Percentiles rank a stretch among this genome's conserved stretches.
phyloP scores from a whole-genome alignment of 1,140 invertebrate genomes.

The Listronotus bonariensis region DNA sequence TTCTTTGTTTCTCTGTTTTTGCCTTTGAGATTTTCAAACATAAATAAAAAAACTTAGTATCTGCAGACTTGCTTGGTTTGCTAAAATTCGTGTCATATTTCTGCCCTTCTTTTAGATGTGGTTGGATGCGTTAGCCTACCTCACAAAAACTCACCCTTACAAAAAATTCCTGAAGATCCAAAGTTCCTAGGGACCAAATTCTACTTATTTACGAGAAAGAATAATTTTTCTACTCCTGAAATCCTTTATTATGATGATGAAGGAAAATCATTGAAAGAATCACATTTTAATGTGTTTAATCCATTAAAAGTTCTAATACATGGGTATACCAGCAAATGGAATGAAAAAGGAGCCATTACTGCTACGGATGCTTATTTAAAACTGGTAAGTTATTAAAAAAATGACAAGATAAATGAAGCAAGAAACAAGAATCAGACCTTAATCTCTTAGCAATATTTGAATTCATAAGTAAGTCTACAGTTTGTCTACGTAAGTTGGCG shows the following conservation, averaged over 20 bases:
- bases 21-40: no score
- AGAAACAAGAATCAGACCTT: no score
- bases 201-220: constrained; percentile 62
- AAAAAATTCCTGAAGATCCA: constrained; percentile 52
- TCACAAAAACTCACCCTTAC: constrained; percentile 50
- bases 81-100: neutral
- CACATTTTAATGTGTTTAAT: constrained; percentile 57
- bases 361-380: constrained; percentile 50
- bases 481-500: no score
- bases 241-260: constrained; percentile 58
- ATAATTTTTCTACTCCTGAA: constrained; percentile 44
- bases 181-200: constrained; percentile 60
- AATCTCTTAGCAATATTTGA: no score
- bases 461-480: no score
- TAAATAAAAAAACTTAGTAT: no score
- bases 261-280: constrained; percentile 57
- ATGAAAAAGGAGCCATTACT: constrained; percentile 46
- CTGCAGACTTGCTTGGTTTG: no score
- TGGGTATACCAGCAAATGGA: constrained; percentile 56
- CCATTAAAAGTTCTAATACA: constrained; percentile 68
- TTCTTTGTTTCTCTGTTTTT: no score
- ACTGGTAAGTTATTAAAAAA: constrained; percentile 47
- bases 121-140: constrained; percentile 54
- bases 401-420: neutral
- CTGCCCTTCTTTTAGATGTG: constrained; percentile 45